phyloP scores from a whole-genome alignment of 2,888 invertebrate species.

The Clunio marinus region DNA sequence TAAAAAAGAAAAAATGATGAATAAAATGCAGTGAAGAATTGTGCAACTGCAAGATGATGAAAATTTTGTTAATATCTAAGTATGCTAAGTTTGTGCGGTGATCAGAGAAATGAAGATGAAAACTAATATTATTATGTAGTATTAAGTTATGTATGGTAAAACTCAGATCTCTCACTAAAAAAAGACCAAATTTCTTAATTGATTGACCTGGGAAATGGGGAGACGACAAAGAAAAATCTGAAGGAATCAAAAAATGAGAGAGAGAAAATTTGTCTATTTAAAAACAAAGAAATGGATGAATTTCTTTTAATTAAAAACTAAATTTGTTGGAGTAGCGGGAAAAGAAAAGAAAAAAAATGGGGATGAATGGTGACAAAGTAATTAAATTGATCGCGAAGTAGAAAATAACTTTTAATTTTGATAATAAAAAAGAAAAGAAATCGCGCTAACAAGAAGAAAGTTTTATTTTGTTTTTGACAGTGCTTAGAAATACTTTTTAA shows the following conservation, averaged over 20 bases:
- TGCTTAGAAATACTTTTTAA: not conserved
- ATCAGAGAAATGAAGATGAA: not conserved
- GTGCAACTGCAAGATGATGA: slow-evolving; percentile 27
- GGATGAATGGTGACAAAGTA: not conserved
- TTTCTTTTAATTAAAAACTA: not conserved
- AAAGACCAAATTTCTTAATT: slow-evolving; percentile 39
- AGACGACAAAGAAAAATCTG: slow-evolving; percentile 51
- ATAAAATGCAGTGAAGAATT: slow-evolving; percentile 29
- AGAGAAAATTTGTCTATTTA: slow-evolving; percentile 40
- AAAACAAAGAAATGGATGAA: slow-evolving; percentile 21
- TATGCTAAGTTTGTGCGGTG: not conserved
- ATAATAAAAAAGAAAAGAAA: too few species aligned
- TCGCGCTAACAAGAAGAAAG: too few species aligned
- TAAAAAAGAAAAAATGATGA: too few species aligned
- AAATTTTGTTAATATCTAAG: not conserved
- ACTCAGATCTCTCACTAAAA: slow-evolving; percentile 37
- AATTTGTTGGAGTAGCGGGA: not conserved
- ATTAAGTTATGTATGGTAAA: not conserved
- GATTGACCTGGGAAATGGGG: slow-evolving; percentile 50
- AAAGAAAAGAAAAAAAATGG: not conserved
- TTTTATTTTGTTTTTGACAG: not conserved
- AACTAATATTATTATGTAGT: not conserved
- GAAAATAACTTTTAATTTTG: too few species aligned
- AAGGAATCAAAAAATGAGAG: slow-evolving; percentile 40
- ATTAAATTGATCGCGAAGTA: too few species aligned